Evolutionary conservation across 2,113 vertebrate genomes (phyloP).

Genomic region (Euleptes europaea): DNA sequence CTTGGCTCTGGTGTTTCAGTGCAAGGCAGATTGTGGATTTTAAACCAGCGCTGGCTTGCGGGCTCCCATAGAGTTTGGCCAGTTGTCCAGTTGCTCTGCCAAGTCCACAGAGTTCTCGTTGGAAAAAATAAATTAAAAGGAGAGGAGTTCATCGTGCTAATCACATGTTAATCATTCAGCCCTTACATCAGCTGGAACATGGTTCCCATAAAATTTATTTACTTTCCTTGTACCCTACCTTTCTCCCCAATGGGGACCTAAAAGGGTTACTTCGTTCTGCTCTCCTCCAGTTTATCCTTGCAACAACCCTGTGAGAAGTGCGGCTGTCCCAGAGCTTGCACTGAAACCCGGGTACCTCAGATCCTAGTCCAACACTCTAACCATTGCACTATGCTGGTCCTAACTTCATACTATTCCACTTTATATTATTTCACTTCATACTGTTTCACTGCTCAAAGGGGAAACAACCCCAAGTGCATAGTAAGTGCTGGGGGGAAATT

Average conservation of each 20-base stretch:
- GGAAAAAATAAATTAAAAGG: not conserved
- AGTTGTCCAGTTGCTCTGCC: slow-evolving; percentile 3
- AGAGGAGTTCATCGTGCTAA: not conserved
- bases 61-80: not conserved
- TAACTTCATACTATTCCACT: not conserved
- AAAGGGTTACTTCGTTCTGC: too few relatives aligned
- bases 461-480: not conserved
- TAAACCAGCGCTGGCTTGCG: not conserved
- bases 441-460: not conserved
- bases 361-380: not conserved
- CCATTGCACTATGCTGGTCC: not conserved
- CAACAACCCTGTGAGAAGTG: too few relatives aligned
- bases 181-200: not conserved
- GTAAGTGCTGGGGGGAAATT: not conserved
- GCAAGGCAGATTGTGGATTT: not conserved
- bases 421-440: not conserved
- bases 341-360: too few relatives aligned
- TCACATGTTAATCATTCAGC: not conserved
- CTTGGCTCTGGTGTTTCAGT: not conserved
- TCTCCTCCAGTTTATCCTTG: too few relatives aligned
- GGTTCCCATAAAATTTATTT: not conserved
- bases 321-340: too few relatives aligned
- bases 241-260: too few relatives aligned
- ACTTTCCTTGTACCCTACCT: too few relatives aligned
- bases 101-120: slow-evolving; percentile 10